These are phyloP conservation scores for Pampus argenteus DNA, from an alignment of 2,797 vertebrate genomes.

Conservation along the genomic window DNA sequence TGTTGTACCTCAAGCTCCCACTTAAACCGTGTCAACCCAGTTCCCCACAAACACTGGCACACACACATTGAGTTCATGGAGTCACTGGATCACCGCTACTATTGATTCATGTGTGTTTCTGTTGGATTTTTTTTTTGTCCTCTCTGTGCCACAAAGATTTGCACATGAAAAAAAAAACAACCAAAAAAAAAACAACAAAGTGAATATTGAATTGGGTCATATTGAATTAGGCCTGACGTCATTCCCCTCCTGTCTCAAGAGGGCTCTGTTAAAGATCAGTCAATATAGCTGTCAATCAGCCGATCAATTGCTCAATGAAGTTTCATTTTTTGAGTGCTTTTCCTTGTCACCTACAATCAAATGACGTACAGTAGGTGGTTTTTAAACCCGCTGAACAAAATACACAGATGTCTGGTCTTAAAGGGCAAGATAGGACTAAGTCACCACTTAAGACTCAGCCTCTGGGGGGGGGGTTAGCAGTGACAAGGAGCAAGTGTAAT, in stretches of 20 bases:
- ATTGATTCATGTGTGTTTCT: conserved; percentile 73
- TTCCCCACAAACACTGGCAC: conserved; percentile 71
- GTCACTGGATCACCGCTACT: conserved; percentile 77
- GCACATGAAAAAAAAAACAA: conserved; percentile 19
- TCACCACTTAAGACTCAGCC: conserved; percentile 35
- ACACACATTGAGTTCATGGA: conserved; percentile 72
- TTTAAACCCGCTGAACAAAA: conserved; percentile 32
- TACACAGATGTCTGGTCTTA: conserved; percentile 41
- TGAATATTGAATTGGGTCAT: conserved; percentile 65
- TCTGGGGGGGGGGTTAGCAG: conserved; percentile 29
- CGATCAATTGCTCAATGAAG: conserved; percentile 62
- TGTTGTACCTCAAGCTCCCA: conserved; percentile 66
- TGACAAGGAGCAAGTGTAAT: conserved; percentile 32
- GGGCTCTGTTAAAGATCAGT: conserved; percentile 70
- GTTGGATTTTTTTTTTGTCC: conserved; percentile 30
- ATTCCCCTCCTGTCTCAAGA: conserved; percentile 47
- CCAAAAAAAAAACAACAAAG: conserved; percentile 29
- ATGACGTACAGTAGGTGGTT: conserved; percentile 23
- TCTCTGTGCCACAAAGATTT: conserved; percentile 56
- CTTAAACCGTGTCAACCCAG: conserved; percentile 73
- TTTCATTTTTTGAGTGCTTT: conserved; percentile 75
- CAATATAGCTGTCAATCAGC: conserved; percentile 72
- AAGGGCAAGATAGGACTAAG: conserved; percentile 42
- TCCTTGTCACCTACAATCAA: conserved; percentile 41
- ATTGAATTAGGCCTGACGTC: conserved; percentile 66